Percentiles rank a stretch among this genome's conserved stretches.
phyloP scores from a whole-genome alignment of 2,797 vertebrate genomes.

The Micromesistius poutassou region DNA sequence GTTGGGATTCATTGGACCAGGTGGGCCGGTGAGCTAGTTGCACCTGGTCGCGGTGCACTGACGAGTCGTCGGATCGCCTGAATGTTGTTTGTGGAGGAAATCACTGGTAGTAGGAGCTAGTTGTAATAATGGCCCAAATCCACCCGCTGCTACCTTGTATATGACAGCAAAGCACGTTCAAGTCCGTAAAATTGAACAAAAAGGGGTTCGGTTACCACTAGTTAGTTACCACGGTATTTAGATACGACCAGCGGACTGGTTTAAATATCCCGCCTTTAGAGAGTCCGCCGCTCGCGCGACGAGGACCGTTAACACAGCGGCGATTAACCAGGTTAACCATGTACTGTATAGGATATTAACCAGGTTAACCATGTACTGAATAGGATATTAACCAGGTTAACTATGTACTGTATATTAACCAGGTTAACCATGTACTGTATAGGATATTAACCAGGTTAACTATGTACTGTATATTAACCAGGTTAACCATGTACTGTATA shows the following conservation, averaged over 20 bases:
- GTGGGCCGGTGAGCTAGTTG: not conserved
- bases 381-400: too few species aligned
- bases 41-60: not conserved
- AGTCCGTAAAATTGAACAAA: not conserved
- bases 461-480: too few species aligned
- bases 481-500: too few species aligned
- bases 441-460: not conserved
- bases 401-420: too few species aligned
- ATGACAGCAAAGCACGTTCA: not conserved
- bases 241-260: not conserved
- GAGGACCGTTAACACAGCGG: not conserved
- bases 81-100: not conserved
- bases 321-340: too few species aligned
- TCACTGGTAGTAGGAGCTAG: not conserved
- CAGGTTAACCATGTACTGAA: too few species aligned
- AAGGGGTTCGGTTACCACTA: not conserved
- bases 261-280: not conserved
- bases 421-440: not conserved
- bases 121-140: not conserved
- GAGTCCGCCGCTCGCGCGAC: not conserved
- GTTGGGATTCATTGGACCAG: slow-evolving; percentile 65
- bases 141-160: not conserved
- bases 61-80: too few species aligned
- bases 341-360: too few species aligned
- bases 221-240: not conserved